Evolutionary conservation across 2,797 vertebrate species (phyloP).

Genomic region (Myotis findleyi): DNA sequence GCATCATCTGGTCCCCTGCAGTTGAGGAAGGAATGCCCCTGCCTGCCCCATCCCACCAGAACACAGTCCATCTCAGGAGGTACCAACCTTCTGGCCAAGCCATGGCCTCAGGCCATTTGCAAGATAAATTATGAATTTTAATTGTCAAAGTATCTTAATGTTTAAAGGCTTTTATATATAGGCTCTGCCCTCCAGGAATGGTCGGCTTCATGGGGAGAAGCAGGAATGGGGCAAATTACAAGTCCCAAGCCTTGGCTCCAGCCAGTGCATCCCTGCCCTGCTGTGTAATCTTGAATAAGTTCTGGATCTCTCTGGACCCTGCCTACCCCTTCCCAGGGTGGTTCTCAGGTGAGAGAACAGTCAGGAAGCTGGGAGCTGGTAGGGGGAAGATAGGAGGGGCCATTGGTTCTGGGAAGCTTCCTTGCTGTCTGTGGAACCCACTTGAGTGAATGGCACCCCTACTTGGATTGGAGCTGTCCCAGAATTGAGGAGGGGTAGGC

Average conservation of each 20-base stretch:
- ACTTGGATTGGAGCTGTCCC: neutral
- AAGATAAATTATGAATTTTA: constrained; percentile 81
- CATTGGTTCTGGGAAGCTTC: neutral
- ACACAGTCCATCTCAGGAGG: neutral
- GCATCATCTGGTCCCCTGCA: neutral
- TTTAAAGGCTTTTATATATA: constrained; percentile 75
- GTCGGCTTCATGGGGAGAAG: neutral
- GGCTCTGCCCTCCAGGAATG: constrained; percentile 7
- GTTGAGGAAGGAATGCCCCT: neutral
- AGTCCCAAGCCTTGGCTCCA: neutral
- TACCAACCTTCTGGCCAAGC: constrained; percentile 59
- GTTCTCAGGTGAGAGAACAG: neutral
- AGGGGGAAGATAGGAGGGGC: neutral
- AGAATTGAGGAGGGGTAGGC: neutral
- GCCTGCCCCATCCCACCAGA: neutral
- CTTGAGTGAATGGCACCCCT: neutral
- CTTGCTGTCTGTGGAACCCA: neutral
- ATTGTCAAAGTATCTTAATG: constrained; percentile 75
- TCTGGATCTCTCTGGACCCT: neutral
- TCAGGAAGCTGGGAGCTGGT: neutral
- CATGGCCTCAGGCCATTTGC: constrained; percentile 45
- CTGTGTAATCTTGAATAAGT: neutral
- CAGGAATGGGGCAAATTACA: neutral
- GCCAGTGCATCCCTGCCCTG: neutral
- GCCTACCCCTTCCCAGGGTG: neutral